Evolutionary conservation across 2,113 vertebrate genomes (phyloP), one percentile per base, ranked within the genome.

Genomic region (Oncorhynchus tshawytscha): DNA sequence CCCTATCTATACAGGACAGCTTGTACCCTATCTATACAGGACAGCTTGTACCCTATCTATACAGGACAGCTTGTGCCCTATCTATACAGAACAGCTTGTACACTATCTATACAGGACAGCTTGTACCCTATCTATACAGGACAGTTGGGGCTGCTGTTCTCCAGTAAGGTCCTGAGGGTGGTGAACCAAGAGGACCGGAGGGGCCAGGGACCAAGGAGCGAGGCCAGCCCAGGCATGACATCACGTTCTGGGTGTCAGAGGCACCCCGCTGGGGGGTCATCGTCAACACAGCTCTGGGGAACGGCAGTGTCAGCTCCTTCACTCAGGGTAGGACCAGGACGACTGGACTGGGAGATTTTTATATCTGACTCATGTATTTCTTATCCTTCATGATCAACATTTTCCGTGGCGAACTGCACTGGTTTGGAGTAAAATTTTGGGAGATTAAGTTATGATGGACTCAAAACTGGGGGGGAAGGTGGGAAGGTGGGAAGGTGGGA

Each of bases 151-250:
- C 96, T 96, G 84, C 82, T 95, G 77, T 94, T 99, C 87, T 98
- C 97, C 22, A 96, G 92, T 87, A 99, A 97, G 86, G 89, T 92
- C 0, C 90, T 99, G 70, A 97, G 93, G 90, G 96, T 92, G 5
- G 94, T 96, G 82, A 98, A 65, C 64, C 64, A 3, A 7, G 94
- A 96, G 82, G 97, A 99, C 88, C 93, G 97, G 92, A 98, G 96
- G 78, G 74, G 81, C 18, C 93, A 90, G 11, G 11, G 12, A 24
- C 15, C 12, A 25, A 16, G 65, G 27, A 34, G 65, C 25, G 27
- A 31, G 27, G 13, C 24, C 11, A 29, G 12, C 65, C 65, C 65
- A 67, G 29, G 13, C 45, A 80, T 71, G 90, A 92, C 49, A 94
- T 98, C 66, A 94, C 84, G 51, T 95, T 97, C 87, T 89, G 91